A percentile compares a stretch with the other conserved stretches of the same genome.
Conservation (phyloP, 1,140 invertebrate species). For the Nixonia krombeini region DNA sequence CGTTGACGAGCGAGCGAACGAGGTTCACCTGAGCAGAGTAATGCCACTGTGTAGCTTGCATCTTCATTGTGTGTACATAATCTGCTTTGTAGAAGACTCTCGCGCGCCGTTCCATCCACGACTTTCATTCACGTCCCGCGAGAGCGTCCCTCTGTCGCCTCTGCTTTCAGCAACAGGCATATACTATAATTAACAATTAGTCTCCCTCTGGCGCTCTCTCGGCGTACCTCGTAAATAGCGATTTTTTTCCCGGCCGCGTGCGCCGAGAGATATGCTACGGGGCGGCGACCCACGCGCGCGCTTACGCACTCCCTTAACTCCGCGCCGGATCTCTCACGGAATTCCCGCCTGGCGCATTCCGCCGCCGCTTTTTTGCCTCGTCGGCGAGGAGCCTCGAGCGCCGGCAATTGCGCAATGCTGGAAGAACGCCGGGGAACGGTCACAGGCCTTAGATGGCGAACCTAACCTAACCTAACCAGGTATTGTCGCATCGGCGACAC, state of each 20-base stretch:
- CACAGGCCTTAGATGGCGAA: too few relatives aligned
- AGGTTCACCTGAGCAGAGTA: too few relatives aligned
- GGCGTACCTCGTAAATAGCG: constrained; percentile 37
- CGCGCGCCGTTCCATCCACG: constrained; percentile 33
- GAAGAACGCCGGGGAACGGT: too few relatives aligned
- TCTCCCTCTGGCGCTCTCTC: constrained; percentile 30
- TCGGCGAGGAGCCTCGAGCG: neutral
- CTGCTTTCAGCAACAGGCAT: constrained; percentile 42
- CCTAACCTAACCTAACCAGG: too few relatives aligned
- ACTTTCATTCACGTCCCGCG: constrained; percentile 39
- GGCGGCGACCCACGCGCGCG: neutral
- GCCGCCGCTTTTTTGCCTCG: neutral
- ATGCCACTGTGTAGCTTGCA: too few relatives aligned
- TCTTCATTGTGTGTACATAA: constrained; percentile 29
- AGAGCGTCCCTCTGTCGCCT: constrained; percentile 23
- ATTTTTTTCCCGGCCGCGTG: constrained; percentile 19
- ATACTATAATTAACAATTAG: constrained; percentile 46
- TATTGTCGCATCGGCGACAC: too few relatives aligned
- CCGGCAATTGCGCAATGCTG: neutral
- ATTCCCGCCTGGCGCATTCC: neutral
- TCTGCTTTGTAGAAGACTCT: constrained; percentile 35
- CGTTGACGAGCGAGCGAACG: too few relatives aligned
- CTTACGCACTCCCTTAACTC: too few relatives aligned
- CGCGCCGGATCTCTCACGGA: neutral
- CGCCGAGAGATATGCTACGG: constrained; percentile 4